Conservation (phyloP, 2,797 vertebrate species). For the Enteromius anoplus region DNA sequence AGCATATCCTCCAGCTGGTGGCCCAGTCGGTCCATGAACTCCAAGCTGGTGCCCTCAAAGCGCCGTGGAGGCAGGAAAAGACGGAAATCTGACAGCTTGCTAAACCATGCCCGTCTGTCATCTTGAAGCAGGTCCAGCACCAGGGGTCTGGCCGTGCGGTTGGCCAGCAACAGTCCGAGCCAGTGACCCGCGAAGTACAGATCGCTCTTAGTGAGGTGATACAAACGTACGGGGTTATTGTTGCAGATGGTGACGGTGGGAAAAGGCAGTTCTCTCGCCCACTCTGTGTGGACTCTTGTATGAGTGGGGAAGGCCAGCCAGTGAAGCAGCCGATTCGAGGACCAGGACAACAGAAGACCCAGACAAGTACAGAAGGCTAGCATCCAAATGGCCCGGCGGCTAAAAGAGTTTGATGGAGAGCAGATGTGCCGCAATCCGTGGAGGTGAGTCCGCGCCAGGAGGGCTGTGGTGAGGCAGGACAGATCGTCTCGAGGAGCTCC, state of each 20-base stretch:
- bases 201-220: constrained; percentile 95
- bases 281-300: constrained; percentile 91
- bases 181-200: constrained; percentile 96
- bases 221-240: constrained; percentile 96
- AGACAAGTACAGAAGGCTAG: constrained; percentile 91
- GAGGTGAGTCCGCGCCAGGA: constrained; percentile 84
- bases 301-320: constrained; percentile 95
- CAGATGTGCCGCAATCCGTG: constrained; percentile 91
- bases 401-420: constrained; percentile 78
- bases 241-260: constrained; percentile 97
- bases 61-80: constrained; percentile 95
- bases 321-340: constrained; percentile 92
- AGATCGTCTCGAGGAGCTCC: constrained; percentile 49
- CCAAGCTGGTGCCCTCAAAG: constrained; percentile 95
- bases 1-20: constrained; percentile 98
- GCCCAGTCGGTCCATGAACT: constrained; percentile 96
- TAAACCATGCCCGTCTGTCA: constrained; percentile 90
- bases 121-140: constrained; percentile 90
- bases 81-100: constrained; percentile 93
- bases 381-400: constrained; percentile 89
- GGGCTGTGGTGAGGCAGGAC: constrained; percentile 67
- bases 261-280: constrained; percentile 93
- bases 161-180: constrained; percentile 91
- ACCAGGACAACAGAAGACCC: constrained; percentile 93
- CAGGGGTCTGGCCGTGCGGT: constrained; percentile 89